Conservation (phyloP, 1,140 invertebrate species). For the Scaptomyza montana region DNA sequence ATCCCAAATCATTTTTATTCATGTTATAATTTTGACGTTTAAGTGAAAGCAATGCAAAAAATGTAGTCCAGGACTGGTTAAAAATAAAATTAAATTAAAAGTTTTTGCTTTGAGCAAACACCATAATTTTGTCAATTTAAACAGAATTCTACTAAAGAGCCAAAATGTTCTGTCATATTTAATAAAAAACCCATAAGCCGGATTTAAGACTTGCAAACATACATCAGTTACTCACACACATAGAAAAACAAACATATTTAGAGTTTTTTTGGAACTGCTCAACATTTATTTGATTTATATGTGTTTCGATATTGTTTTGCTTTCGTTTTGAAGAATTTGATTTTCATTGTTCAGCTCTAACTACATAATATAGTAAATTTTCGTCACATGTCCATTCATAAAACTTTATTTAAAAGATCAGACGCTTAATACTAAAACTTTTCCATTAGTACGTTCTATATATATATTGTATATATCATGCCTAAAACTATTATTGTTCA, state of each 20-base stretch:
- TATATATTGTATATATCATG: slow-evolving; percentile 34
- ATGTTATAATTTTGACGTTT: background rate
- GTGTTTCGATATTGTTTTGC: slow-evolving; percentile 40
- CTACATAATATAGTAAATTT: slow-evolving; percentile 50
- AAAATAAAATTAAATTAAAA: background rate
- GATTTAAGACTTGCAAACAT: background rate
- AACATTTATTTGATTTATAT: slow-evolving; percentile 46
- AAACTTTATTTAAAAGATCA: slow-evolving; percentile 62
- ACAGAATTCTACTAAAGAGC: background rate
- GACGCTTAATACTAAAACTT: slow-evolving; percentile 54
- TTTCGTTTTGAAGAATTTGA: slow-evolving; percentile 31
- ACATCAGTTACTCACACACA: background rate
- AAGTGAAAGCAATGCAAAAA: too few species aligned
- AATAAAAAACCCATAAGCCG: background rate
- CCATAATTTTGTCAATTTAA: too few species aligned
- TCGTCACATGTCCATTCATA: slow-evolving; percentile 59
- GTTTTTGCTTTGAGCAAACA: background rate
- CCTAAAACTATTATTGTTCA: slow-evolving; percentile 78
- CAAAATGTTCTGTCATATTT: background rate
- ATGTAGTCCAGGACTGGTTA: too few species aligned
- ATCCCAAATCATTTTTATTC: background rate
- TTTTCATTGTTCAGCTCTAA: slow-evolving; percentile 55
- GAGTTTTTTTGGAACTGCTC: slow-evolving; percentile 16
- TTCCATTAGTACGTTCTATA: slow-evolving; percentile 23
- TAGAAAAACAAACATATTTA: background rate